Evolutionary conservation across 2,797 vertebrate species (phyloP).

Genomic region (Anguilla anguilla): DNA sequence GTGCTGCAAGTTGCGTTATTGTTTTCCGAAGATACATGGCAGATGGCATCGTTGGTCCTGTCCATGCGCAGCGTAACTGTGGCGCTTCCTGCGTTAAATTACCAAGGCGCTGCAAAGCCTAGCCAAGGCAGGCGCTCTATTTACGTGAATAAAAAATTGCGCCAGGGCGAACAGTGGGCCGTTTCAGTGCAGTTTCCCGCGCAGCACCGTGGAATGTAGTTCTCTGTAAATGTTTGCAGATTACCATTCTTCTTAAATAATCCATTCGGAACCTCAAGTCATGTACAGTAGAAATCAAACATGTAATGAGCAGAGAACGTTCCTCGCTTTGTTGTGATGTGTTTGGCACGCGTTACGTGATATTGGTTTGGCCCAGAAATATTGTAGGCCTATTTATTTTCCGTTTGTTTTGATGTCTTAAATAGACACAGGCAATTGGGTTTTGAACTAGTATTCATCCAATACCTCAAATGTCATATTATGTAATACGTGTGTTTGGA

Average conservation of each 20-base stretch:
- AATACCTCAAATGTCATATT: conserved; percentile 18
- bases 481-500: conserved; percentile 16
- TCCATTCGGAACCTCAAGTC: conserved; percentile 69
- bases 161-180: conserved; percentile 52
- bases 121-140: conserved; percentile 50
- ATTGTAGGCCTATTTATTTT: conserved; percentile 28
- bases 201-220: conserved; percentile 63
- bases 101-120: conserved; percentile 31
- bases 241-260: conserved; percentile 77
- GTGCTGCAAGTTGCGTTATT: conserved; percentile 52
- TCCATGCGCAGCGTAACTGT: conserved; percentile 36
- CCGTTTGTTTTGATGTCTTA: conserved; percentile 49
- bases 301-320: conserved; percentile 34
- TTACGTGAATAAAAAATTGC: conserved; percentile 58
- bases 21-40: conserved; percentile 27
- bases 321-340: conserved; percentile 58
- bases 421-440: not conserved
- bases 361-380: conserved; percentile 46
- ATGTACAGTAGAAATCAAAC: conserved; percentile 66
- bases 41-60: conserved; percentile 37
- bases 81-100: not conserved
- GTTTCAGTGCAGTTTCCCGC: conserved; percentile 63
- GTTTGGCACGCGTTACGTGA: conserved; percentile 56
- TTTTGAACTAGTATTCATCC: conserved; percentile 24
- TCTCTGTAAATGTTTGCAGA: conserved; percentile 85